Evolutionary conservation across 2,797 vertebrate genomes (phyloP), one percentile per base, ranked within the genome.

Genomic region (Leptoclinus maculatus): DNA sequence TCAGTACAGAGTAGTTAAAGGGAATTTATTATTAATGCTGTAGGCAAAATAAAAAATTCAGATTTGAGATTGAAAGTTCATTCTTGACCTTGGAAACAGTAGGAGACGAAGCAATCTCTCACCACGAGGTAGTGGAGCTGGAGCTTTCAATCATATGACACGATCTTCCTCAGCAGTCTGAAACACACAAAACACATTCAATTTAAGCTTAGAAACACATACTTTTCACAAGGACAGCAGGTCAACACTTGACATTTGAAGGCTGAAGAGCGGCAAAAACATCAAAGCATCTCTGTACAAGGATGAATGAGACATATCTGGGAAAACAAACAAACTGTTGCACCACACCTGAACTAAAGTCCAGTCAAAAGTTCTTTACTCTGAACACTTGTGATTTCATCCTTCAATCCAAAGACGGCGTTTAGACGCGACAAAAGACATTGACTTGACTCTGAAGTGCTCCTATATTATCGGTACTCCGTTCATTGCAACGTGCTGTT

Each of bases 401-500:
- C 2, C 38, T 19, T 19, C 39, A 36, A 0, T 56, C 51, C 29
- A 39, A 19, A 47, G 39, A 19, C 23, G 5, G 8, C 1, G 51
- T 41, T 43, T 23, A 6, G 32, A 23, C 10, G 64, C 3, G 9
- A 17, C 29, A 23, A 12, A 45, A 64, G 3, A 16, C 8, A 38
- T 4, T 17, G 8, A 19, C 11, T 38, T 2, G 49, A 7, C 17
- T 36, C 17, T 17, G 34, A 56, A 19, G 4, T 3, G 13, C 32
- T 29, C n/a, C 11, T 56, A 0, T n/a, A 7, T 12, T 0, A 7
- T 4, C 27, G 7, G 2, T 1, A 2, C 10, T 14, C 4, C 3
- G n/a, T 38, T 38, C 32, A 4, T 21, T 12, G 23, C 25, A 7
- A 0, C 7, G 0, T 2, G 14, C 34, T 7, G 34, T 1, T 12